Evolutionary conservation across 2,888 invertebrate species (phyloP), one percentile per base, ranked within the genome.

Genomic region (Nyleta sp.): DNA sequence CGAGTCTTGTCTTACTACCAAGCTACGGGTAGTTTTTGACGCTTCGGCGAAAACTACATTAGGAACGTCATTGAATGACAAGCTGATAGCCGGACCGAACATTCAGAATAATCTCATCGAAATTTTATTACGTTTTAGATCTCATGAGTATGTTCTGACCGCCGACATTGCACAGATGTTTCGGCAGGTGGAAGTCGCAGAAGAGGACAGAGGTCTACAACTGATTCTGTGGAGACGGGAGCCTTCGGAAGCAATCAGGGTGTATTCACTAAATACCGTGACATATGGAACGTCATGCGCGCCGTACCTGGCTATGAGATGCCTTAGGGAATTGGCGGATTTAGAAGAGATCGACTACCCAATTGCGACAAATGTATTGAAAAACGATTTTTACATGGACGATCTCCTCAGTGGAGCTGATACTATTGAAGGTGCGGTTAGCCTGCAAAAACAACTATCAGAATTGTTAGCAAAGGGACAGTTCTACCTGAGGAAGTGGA

Each of bases 331-430:
- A 64, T 35, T 35, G 13, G 28, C 28, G 28, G 28, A 28, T 28
- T 28, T 7, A 7, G 28, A 5, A 7, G 7, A 28, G 7, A 5
- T 7, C 5, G 15, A 17, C 2, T 53, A 11, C 31, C 83, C 85
- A 0, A 7, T 35, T 2, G 83, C 83, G 5, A 59, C 80, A 0
- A 7, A 53, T 8, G 62, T 67, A 4, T 8, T 84, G 2, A 18
- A 35, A 0, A 22, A 78, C 1, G 77, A 84, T 17, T 80, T 82
- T 17, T 87, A 87, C 35, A 81, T 87, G 46, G 60, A 46, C 18
- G 44, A 60, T 13, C 11, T 46, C 15, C 20, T 60, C 5, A 60
- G 42, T 11, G 8, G 44, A 22, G 24, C 60, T 13, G 17, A 31
- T 24, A n/a, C 46, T 2, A 62, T 28, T 8, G 44, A 24, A 24